These are phyloP conservation scores for Drosophila falleni DNA, from an alignment of 2,888 invertebrate genomes.

Conservation along the genomic window DNA sequence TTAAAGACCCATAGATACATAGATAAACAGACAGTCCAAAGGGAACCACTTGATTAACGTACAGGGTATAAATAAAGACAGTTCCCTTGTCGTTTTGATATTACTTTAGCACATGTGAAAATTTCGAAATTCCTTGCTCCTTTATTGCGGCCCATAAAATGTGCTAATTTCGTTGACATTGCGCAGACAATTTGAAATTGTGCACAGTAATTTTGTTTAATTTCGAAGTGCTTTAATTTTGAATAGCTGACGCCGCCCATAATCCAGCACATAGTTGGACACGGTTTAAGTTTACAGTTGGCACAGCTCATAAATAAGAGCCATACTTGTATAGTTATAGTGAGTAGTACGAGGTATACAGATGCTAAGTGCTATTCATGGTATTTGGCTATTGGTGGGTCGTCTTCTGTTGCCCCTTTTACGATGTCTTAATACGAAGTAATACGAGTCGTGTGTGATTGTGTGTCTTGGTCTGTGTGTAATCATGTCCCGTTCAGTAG, in stretches of 20 bases:
- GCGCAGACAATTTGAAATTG: constrained; percentile 67
- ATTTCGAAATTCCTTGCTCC: constrained; percentile 18
- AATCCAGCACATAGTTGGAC: constrained; percentile 29
- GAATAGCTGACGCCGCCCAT: constrained; percentile 41
- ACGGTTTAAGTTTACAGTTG: constrained; percentile 42
- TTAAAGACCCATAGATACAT: too few relatives aligned
- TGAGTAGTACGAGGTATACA: constrained; percentile 7
- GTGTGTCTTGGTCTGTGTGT: background rate
- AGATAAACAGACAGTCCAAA: background rate
- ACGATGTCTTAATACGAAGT: constrained; percentile 53
- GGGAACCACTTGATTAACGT: background rate
- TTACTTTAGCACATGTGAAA: constrained; percentile 22
- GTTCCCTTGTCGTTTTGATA: background rate
- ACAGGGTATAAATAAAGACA: background rate
- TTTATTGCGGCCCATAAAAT: constrained; percentile 59
- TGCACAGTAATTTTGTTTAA: constrained; percentile 35
- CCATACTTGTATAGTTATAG: background rate
- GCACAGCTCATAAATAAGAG: constrained; percentile 49
- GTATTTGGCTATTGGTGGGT: constrained; percentile 46
- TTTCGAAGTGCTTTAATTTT: constrained; percentile 38
- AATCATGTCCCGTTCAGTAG: background rate
- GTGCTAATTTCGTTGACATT: constrained; percentile 69
- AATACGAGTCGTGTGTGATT: constrained; percentile 4
- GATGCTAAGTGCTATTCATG: constrained; percentile 39
- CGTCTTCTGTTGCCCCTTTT: constrained; percentile 31